These are phyloP conservation scores for Esox masquinongy DNA, from an alignment of 2,797 vertebrate genomes.

Conservation along the genomic window DNA sequence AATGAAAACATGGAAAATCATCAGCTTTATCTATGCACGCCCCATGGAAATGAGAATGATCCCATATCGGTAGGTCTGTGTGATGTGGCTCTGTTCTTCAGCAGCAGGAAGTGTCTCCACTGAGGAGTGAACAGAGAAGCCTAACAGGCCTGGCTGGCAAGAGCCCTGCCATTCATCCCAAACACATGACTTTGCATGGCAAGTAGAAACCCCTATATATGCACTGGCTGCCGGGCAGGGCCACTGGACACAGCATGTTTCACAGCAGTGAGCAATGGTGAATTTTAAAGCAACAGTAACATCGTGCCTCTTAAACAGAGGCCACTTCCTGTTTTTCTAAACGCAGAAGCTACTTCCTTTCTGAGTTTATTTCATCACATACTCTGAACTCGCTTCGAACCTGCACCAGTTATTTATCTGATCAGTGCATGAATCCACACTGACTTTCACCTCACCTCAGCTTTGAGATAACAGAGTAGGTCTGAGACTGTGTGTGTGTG, in stretches of 20 bases:
- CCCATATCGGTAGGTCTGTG: constrained; percentile 23
- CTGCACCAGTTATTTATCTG: background rate
- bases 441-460: background rate
- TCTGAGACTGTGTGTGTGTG: background rate
- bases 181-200: background rate
- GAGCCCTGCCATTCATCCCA: background rate
- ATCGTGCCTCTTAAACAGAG: background rate
- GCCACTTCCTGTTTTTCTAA: background rate
- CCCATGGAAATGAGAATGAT: background rate
- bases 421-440: background rate
- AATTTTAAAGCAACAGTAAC: background rate
- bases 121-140: constrained; percentile 31
- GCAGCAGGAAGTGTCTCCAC: constrained; percentile 48
- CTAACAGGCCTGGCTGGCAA: constrained; percentile 27
- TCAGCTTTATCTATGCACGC: background rate
- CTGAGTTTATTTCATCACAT: background rate
- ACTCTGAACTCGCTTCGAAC: background rate
- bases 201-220: background rate
- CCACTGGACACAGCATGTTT: background rate
- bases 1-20: background rate
- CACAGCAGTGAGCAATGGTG: background rate
- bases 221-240: background rate
- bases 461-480: background rate
- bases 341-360: background rate
- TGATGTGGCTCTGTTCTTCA: constrained; percentile 39